Base-by-base conservation (phyloP, 2,113 vertebrate genomes). In the Trogon melanurus region DNA sequence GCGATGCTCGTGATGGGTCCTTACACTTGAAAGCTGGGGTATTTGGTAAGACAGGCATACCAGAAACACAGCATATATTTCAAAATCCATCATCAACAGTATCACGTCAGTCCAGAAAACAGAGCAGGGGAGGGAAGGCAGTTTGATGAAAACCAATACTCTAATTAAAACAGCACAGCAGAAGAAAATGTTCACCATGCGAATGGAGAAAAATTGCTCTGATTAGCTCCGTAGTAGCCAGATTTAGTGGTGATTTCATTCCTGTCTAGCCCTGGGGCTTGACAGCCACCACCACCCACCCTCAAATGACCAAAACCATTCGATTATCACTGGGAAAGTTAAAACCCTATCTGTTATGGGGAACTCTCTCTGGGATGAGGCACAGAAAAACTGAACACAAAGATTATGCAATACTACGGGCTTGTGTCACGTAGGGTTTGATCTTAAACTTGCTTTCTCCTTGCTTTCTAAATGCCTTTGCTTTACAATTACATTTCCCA, bases 341-440 rank as follows among this genome's bases (percentile, higher is more conserved):
- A 8, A 1, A 41, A 64, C 8, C 8, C 18, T 17, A 30, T 1
- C 9, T 67, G 4, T 44, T 53, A 16, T 1, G 13, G 8, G 57
- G 23, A 66, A 29, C 30, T 53, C 15, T 17, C 16, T n/a, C 56
- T 30, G 23, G 13, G 8, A 6, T 13, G 3, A 79, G 30, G 41
- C 14, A 25, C 7, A 26, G 23, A 32, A 71, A 69, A 75, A 72
- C 29, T 3, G 10, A 88, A 26, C 29, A 41, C 26, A 34, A 38
- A 71, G 13, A 58, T n/a, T 25, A 72, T 5, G 7, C 44, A 58
- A 62, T 14, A 32, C 51, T 57, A 45, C 1, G 3, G 21, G 6
- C 9, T 72, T 13, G 4, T 21, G 29, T 23, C 29, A 53, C 2
- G 10, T 7, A 45, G 11, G 23, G 57, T 45, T 93, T 41, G 53